Evolutionary conservation across 2,113 vertebrate genomes (phyloP), one percentile per base, ranked within the genome.

Genomic region (Copsychus sechellarum): DNA sequence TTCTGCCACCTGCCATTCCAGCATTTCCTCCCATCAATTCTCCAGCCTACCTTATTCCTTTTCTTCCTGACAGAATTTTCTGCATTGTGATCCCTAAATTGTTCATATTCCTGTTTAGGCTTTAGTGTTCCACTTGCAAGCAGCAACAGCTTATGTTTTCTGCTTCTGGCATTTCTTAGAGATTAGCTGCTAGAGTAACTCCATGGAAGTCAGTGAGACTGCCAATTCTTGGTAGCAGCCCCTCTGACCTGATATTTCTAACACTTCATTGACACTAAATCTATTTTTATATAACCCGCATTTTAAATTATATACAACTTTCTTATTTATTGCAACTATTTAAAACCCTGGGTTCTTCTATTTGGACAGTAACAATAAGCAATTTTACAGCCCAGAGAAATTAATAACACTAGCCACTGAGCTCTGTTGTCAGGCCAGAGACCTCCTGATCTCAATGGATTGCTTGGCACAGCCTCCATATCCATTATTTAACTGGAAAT

Each of bases 361-460:
- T 58, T 80, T 83, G 73, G 26, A 61, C 31, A 24, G 56, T 33
- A 91, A 72, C 48, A 88, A 61, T 85, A 88, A 82, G 74, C 29
- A 77, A 82, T 94, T 95, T 91, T 89, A 85, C 70, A 85, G 23
- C 66, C 38, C 40, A 80, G 66, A 88, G 28, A 82, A 91, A 94
- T 93, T 82, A 92, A 69, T 87, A 92, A 72, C 62, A 58, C 24
- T 80, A 18, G 11, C 24, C 62, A 71, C 36, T 87, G 80, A 94
- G 66, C 50, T 82, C 54, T 1, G 2, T 31, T 91, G 74, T 87
- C 78, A 91, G 50, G 70, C 29, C 87, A 88, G 18, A 95, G 50
- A 69, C 62, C 34, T 64, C 24, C 57, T 66, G 25, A 87, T 91
- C 86, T 81, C 34, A 2, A 69, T 0, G 0, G 67, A 85, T 70